Evolutionary conservation across 2,797 vertebrate species (phyloP).

Genomic region (Syncerus caffer): DNA sequence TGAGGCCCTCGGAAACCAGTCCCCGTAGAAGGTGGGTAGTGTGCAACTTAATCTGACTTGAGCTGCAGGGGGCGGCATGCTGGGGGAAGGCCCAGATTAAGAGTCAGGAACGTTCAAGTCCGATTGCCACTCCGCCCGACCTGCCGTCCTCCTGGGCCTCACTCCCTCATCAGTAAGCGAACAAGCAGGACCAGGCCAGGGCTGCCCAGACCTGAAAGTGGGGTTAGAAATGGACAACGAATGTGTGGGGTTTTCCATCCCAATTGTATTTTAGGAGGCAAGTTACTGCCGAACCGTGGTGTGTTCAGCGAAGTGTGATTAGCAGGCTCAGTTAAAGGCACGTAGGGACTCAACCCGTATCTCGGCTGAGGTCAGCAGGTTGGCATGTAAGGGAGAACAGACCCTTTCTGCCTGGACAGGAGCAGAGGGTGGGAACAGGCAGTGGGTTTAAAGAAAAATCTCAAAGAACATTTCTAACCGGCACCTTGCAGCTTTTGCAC

Average conservation of each 20-base stretch:
- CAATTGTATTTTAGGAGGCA: fast-evolving
- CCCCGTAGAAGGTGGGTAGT: fast-evolving
- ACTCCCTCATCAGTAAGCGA: too few relatives aligned
- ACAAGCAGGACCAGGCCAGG: too few relatives aligned
- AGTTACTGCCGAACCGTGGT: too few relatives aligned
- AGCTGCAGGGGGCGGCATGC: fast-evolving
- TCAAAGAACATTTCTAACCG: not conserved
- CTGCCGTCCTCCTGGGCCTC: too few relatives aligned
- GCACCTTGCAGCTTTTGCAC: not conserved
- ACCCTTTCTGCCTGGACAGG: fast-evolving
- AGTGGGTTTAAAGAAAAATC: not conserved
- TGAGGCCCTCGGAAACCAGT: fast-evolving
- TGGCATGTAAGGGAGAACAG: too few relatives aligned
- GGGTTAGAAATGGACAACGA: not conserved
- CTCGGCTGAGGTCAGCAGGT: not conserved
- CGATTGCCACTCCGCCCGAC: not conserved
- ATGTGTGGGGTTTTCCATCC: fast-evolving
- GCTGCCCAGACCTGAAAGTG: not conserved
- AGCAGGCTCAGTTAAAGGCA: not conserved
- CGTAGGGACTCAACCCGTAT: fast-evolving
- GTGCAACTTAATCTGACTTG: fast-evolving
- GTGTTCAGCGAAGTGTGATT: fast-evolving
- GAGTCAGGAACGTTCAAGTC: fast-evolving
- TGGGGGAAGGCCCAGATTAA: too few relatives aligned
- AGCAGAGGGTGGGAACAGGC: not conserved